Percentiles rank a stretch among this genome's conserved stretches.
phyloP scores from a whole-genome alignment of 2,888 invertebrate species.

The Oxyscelio sp. region DNA sequence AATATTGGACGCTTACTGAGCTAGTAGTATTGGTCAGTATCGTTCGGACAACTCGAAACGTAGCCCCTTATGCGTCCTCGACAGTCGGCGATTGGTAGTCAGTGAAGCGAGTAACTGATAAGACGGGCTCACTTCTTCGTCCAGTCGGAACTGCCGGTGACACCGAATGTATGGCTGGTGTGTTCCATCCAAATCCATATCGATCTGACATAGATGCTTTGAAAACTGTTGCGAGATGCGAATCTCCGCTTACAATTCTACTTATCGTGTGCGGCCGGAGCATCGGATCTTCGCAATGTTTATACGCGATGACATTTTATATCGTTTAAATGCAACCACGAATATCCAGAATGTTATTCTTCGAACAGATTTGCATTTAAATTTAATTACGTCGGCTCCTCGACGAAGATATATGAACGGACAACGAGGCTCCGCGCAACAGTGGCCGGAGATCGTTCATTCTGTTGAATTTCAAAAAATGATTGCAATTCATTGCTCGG shows the following conservation, averaged over 20 bases:
- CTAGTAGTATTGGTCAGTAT: conserved; percentile 83
- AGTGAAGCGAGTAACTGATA: conserved; percentile 69
- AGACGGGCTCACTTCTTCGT: conserved; percentile 49
- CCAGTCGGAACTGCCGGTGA: conserved; percentile 52
- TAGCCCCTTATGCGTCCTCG: conserved; percentile 56
- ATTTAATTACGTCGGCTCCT: neutral
- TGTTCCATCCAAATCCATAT: conserved; percentile 58
- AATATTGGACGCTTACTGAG: conserved; percentile 66
- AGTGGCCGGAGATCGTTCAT: neutral
- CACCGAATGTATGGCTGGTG: conserved; percentile 39
- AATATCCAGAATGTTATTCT: neutral
- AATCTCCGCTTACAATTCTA: conserved; percentile 38
- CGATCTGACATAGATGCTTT: conserved; percentile 16
- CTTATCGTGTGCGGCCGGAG: conserved; percentile 21
- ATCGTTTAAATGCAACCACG: neutral
- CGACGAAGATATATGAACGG: neutral
- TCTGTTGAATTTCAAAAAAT: neutral
- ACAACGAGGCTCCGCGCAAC: neutral
- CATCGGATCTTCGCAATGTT: conserved; percentile 25
- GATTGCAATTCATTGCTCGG: neutral
- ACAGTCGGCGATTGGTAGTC: conserved; percentile 64
- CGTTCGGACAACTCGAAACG: conserved; percentile 81
- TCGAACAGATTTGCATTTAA: neutral
- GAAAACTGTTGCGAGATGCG: conserved; percentile 39
- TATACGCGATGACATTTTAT: conserved; percentile 29